Percentiles rank a stretch among this genome's conserved stretches.
Conservation (phyloP, 2,797 vertebrate genomes). For the Schizopygopsis pylzovi region DNA sequence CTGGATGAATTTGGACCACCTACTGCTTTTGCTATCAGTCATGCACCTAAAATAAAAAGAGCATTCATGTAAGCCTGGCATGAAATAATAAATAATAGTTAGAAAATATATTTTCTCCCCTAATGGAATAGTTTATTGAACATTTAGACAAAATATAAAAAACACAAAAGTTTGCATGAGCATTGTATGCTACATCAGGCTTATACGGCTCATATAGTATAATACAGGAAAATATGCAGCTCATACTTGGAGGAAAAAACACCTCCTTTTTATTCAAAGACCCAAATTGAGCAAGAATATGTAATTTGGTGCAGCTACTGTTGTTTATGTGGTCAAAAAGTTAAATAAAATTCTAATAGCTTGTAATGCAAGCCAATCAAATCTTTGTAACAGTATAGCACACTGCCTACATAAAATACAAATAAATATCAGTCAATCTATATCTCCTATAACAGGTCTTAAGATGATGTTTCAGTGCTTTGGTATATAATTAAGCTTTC, state of each 20-base stretch:
- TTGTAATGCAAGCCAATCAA: background rate
- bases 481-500: background rate
- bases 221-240: background rate
- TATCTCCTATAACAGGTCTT: background rate
- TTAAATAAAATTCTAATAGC: background rate
- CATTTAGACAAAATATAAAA: background rate
- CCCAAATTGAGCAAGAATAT: background rate
- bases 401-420: background rate
- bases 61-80: no score
- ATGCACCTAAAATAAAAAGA: slow-evolving; percentile 69
- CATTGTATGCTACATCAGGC: background rate
- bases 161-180: background rate
- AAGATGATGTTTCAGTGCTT: background rate
- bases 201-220: background rate
- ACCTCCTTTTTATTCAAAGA: background rate
- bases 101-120: background rate
- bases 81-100: background rate
- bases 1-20: slow-evolving; percentile 70
- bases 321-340: background rate
- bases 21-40: slow-evolving; percentile 67
- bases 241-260: background rate
- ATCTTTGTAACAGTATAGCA: background rate
- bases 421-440: background rate
- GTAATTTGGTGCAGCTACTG: background rate
- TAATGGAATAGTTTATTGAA: background rate